Conservation (phyloP, 2,797 vertebrate species). For the Centropyge bicolor region DNA sequence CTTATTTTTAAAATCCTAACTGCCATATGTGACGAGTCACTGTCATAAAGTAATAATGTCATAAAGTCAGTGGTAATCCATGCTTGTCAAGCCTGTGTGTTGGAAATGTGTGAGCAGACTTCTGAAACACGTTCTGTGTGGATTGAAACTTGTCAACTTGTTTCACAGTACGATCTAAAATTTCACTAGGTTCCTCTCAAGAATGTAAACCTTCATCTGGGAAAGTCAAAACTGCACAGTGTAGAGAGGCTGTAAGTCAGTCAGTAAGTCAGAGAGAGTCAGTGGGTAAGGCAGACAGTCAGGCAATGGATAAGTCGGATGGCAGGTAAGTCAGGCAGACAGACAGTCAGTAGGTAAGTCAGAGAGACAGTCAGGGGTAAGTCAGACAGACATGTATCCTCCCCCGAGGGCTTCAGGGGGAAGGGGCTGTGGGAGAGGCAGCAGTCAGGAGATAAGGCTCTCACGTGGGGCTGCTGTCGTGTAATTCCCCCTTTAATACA, state of each 20-base stretch:
- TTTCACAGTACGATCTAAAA: background rate
- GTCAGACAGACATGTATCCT: constrained; percentile 70
- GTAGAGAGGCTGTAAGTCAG: constrained; percentile 4
- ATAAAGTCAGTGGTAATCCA: background rate
- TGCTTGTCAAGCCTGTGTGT: background rate
- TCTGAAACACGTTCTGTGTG: background rate
- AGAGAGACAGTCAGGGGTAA: constrained; percentile 46
- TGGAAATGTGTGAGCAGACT: background rate
- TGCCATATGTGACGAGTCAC: no score
- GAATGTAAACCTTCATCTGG: background rate
- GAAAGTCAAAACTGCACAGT: background rate
- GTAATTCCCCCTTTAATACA: constrained; percentile 84
- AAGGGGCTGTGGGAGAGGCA: constrained; percentile 74
- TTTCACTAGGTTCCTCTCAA: background rate
- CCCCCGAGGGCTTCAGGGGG: constrained; percentile 62
- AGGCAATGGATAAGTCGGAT: no score
- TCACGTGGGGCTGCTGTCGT: constrained; percentile 80
- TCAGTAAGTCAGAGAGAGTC: background rate
- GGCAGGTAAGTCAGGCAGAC: constrained; percentile 21
- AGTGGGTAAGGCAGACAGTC: constrained; percentile 1
- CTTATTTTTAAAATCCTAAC: no score
- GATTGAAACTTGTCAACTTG: background rate
- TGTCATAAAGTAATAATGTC: no score
- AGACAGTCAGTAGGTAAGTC: constrained; percentile 36
- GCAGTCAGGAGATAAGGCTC: constrained; percentile 84